Evolutionary conservation across 2,797 vertebrate genomes (phyloP).

Genomic region (Okamejei kenojei): DNA sequence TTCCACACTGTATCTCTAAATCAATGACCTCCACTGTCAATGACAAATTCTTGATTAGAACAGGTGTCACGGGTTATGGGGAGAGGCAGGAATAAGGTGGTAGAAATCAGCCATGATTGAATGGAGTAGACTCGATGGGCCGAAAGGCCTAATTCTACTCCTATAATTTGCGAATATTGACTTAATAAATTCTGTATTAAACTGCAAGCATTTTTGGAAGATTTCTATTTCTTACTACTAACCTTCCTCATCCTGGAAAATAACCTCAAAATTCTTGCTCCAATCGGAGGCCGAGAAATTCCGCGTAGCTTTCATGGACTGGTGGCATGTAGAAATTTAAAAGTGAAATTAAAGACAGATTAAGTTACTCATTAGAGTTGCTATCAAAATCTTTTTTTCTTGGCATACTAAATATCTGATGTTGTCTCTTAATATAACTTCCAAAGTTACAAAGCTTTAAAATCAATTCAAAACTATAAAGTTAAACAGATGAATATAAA

Average conservation of each 20-base stretch:
- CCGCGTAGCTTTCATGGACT: conserved; percentile 89
- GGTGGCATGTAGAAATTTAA: conserved; percentile 7
- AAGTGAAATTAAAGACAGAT: neutral
- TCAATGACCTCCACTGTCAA: neutral
- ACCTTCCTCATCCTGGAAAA: conserved; percentile 99
- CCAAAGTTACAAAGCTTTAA: neutral
- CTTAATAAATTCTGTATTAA: neutral
- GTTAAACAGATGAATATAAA: neutral
- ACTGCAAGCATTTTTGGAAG: neutral
- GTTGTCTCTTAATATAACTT: neutral
- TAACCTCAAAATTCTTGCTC: conserved; percentile 97
- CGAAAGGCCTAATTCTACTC: too few species aligned
- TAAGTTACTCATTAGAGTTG: neutral
- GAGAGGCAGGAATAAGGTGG: too few species aligned
- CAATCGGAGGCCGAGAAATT: conserved; percentile 97
- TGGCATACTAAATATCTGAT: neutral
- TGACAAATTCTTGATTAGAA: too few species aligned
- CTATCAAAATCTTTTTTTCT: neutral
- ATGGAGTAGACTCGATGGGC: too few species aligned
- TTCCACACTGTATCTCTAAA: neutral
- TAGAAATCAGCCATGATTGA: too few species aligned
- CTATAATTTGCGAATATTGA: neutral
- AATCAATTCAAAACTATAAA: neutral
- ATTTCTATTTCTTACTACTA: conserved; percentile 46
- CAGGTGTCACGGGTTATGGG: too few species aligned